A percentile compares a stretch with the other conserved stretches of the same genome.
Conservation (phyloP, 2,797 vertebrate species). For the Lates japonicus region DNA sequence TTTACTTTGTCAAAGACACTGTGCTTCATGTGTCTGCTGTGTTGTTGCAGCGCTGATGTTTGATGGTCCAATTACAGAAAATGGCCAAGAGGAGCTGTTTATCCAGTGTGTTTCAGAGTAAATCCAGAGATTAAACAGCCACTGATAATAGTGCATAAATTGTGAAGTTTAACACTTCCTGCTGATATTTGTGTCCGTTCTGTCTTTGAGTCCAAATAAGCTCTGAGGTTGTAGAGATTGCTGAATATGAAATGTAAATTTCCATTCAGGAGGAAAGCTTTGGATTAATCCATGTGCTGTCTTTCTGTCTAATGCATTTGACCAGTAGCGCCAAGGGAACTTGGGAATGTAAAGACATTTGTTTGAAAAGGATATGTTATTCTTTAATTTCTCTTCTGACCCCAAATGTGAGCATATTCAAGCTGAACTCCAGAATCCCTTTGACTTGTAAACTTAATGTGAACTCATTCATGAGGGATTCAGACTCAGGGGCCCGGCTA, state of each 20-base stretch:
- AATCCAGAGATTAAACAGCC: conserved; percentile 51
- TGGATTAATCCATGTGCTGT: conserved; percentile 41
- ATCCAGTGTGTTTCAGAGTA: conserved; percentile 36
- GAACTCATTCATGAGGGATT: conserved; percentile 63
- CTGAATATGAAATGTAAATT: conserved; percentile 30
- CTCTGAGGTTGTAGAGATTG: conserved; percentile 46
- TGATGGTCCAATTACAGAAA: conserved; percentile 67
- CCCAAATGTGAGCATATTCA: conserved; percentile 17
- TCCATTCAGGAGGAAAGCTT: conserved; percentile 32
- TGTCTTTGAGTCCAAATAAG: conserved; percentile 31
- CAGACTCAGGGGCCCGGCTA: conserved; percentile 49
- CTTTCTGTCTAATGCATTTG: conserved; percentile 30
- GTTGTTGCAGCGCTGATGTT: conserved; percentile 37
- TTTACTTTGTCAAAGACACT: conserved; percentile 46
- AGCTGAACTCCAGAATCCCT: conserved; percentile 67
- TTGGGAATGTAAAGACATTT: conserved; percentile 35
- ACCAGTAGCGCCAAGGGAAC: conserved; percentile 27
- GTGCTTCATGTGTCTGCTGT: conserved; percentile 52
- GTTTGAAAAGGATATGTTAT: conserved; percentile 46
- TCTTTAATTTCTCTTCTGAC: conserved; percentile 45
- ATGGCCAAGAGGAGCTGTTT: conserved; percentile 52
- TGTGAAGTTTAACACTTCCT: conserved; percentile 33
- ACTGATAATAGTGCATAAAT: conserved; percentile 33
- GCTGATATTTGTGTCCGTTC: conserved; percentile 50
- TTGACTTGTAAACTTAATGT: conserved; percentile 51